A percentile compares a stretch with the other conserved stretches of the same genome.
Evolutionary conservation across 2,888 invertebrate species (phyloP).

Genomic region (Thyatira batis): DNA sequence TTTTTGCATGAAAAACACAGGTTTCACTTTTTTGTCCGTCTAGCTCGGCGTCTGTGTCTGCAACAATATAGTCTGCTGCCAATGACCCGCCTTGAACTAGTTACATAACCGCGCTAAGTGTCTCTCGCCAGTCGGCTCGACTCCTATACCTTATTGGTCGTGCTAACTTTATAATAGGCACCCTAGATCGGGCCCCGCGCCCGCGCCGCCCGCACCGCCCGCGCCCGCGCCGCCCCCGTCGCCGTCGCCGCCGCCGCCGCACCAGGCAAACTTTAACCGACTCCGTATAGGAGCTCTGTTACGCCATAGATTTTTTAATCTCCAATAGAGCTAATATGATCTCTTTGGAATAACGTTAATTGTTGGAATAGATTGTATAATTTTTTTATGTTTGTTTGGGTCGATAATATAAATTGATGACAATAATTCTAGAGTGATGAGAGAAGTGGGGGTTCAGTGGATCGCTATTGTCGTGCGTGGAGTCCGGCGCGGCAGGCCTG

Average conservation of each 20-base stretch:
- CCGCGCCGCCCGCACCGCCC: not conserved
- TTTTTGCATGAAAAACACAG: slow-evolving; percentile 60
- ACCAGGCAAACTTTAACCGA: slow-evolving; percentile 21
- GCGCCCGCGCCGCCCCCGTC: slow-evolving; percentile 9
- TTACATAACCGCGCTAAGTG: slow-evolving; percentile 56
- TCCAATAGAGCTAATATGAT: not conserved
- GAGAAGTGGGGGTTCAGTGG: not conserved
- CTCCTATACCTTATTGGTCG: slow-evolving; percentile 37
- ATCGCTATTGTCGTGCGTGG: not conserved
- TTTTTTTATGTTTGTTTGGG: too few relatives aligned
- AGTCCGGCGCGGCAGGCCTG: too few relatives aligned
- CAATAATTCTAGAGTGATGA: too few relatives aligned
- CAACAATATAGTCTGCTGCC: slow-evolving; percentile 63
- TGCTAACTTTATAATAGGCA: slow-evolving; percentile 20
- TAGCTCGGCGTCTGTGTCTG: slow-evolving; percentile 63
- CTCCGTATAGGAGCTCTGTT: slow-evolving; percentile 9
- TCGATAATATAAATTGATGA: too few relatives aligned
- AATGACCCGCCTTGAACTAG: slow-evolving; percentile 78
- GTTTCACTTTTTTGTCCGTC: slow-evolving; percentile 80
- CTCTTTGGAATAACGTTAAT: not conserved
- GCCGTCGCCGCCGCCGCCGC: slow-evolving; percentile 4
- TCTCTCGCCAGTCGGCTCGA: slow-evolving; percentile 29
- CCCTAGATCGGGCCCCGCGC: slow-evolving; percentile 39
- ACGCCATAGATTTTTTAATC: not conserved
- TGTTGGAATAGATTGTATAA: not conserved